Evolutionary conservation across 2,797 vertebrate genomes (phyloP).

Genomic region (Scyliorhinus canicula): DNA sequence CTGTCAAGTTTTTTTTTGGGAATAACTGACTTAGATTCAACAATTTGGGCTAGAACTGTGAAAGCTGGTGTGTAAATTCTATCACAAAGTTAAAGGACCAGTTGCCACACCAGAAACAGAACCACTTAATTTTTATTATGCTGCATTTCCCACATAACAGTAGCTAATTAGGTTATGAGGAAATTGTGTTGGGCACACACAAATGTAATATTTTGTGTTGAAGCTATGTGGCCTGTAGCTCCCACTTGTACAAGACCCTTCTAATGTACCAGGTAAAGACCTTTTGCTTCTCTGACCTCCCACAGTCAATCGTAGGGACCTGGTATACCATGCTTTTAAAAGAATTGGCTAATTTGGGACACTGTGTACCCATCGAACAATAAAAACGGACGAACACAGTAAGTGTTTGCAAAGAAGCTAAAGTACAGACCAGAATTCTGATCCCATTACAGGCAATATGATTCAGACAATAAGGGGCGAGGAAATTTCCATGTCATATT

Average conservation of each 20-base stretch:
- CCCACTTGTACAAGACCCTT: background rate
- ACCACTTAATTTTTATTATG: background rate
- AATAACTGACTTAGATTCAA: background rate
- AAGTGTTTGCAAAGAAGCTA: too few relatives aligned
- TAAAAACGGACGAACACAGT: too few relatives aligned
- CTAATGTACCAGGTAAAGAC: background rate
- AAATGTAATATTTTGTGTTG: background rate
- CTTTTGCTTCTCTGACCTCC: background rate
- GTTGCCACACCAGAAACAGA: background rate
- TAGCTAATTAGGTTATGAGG: background rate
- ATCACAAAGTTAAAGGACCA: background rate
- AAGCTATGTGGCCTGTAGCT: background rate
- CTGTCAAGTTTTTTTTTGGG: background rate
- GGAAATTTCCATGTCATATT: too few relatives aligned
- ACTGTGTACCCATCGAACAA: background rate
- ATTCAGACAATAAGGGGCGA: too few relatives aligned
- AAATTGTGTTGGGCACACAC: background rate
- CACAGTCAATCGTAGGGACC: background rate
- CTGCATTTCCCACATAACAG: background rate
- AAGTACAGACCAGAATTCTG: too few relatives aligned
- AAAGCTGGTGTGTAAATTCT: background rate
- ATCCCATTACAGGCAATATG: too few relatives aligned
- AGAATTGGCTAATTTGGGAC: background rate
- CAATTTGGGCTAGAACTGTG: background rate
- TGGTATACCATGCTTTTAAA: background rate